Conservation (phyloP, 2,888 invertebrate species). For the Carcina quercana region DNA sequence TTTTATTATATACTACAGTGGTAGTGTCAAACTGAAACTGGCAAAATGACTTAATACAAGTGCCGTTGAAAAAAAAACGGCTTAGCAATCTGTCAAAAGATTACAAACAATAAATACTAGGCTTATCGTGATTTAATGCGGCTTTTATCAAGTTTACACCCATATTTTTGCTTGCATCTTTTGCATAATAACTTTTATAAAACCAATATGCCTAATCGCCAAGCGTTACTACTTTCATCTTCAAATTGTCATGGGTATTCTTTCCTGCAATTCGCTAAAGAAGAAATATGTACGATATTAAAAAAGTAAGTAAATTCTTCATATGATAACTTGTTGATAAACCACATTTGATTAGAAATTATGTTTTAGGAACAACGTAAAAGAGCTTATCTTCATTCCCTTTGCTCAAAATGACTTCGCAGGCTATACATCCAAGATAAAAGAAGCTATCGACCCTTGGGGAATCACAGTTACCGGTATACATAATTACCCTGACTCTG, state of each 20-base stretch:
- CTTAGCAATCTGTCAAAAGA: no score
- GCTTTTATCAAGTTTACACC: neutral
- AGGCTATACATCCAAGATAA: slow-evolving; percentile 76
- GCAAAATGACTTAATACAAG: no score
- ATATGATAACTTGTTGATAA: no score
- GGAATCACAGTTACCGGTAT: slow-evolving; percentile 79
- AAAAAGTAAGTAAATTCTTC: slow-evolving; percentile 73
- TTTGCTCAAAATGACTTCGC: slow-evolving; percentile 81
- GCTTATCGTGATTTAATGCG: no score
- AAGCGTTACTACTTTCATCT: slow-evolving; percentile 79
- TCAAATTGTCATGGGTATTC: slow-evolving; percentile 80
- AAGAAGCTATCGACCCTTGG: slow-evolving; percentile 75
- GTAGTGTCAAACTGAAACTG: no score
- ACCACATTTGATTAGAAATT: no score
- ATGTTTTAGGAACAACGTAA: slow-evolving; percentile 76
- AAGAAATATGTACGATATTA: slow-evolving; percentile 76
- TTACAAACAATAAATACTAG: no score
- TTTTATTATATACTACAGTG: no score
- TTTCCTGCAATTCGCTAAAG: slow-evolving; percentile 78
- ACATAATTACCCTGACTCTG: slow-evolving; percentile 74
- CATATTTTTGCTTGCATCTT: no score
- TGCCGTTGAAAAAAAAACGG: no score
- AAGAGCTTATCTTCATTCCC: slow-evolving; percentile 81
- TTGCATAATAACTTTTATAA: no score
- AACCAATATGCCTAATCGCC: slow-evolving; percentile 37